Evolutionary conservation across 1,140 invertebrate genomes (phyloP).

Genomic region (Coenobita brevimanus): DNA sequence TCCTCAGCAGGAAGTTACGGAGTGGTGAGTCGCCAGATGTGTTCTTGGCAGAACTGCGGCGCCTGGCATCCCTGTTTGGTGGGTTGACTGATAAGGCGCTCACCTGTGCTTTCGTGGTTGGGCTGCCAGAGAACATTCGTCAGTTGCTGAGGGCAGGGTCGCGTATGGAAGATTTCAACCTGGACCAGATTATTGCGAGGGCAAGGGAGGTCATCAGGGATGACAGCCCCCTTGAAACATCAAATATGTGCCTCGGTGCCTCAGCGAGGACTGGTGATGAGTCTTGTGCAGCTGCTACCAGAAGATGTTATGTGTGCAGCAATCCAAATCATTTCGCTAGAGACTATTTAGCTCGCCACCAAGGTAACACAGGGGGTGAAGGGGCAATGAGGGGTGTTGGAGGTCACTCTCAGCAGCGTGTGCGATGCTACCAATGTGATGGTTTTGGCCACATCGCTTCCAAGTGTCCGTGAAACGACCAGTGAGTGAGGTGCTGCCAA

Average conservation of each 20-base stretch:
- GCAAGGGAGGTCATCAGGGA: conserved; percentile 36
- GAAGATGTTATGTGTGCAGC: conserved; percentile 23
- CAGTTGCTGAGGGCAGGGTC: conserved; percentile 28
- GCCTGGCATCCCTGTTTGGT: conserved; percentile 43
- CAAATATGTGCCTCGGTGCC: conserved; percentile 13
- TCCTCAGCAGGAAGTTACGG: background rate
- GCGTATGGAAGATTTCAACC: conserved; percentile 37
- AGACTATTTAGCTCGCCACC: background rate
- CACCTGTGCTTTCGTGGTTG: conserved; percentile 74
- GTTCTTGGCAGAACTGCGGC: conserved; percentile 40
- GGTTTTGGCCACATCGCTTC: conserved; percentile 14
- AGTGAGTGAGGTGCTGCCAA: conserved; percentile 25
- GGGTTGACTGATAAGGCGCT: conserved; percentile 24
- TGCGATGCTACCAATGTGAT: conserved; percentile 16
- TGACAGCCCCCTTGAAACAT: conserved; percentile 14
- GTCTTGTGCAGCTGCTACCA: background rate
- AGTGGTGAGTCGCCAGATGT: conserved; percentile 41
- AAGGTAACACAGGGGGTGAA: background rate
- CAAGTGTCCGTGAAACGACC: conserved; percentile 31
- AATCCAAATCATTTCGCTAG: conserved; percentile 14
- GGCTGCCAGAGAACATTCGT: conserved; percentile 32
- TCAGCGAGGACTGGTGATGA: background rate
- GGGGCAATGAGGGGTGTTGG: background rate
- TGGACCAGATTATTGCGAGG: conserved; percentile 32
- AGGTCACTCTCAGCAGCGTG: background rate